A percentile compares a stretch with the other conserved stretches of the same genome.
Evolutionary conservation across 2,797 vertebrate genomes (phyloP).

Genomic region (Simalia tracyae): DNA sequence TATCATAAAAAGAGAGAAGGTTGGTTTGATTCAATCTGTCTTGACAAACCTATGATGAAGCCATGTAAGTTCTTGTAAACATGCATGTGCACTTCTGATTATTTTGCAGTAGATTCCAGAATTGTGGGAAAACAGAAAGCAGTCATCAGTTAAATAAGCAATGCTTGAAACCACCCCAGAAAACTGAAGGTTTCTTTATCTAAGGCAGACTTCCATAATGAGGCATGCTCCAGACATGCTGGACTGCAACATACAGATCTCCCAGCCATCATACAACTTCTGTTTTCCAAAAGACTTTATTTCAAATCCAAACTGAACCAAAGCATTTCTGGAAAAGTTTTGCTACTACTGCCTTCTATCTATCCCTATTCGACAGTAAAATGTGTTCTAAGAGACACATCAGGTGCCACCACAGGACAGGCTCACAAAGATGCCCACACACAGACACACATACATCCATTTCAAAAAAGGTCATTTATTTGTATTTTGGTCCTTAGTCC

Average conservation of each 20-base stretch:
- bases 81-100: not conserved
- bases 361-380: not conserved
- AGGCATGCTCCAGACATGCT: not conserved
- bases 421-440: not conserved
- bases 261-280: not conserved
- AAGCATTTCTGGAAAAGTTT: not conserved
- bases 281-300: not conserved
- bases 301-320: not conserved
- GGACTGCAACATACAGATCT: not conserved
- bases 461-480: not conserved
- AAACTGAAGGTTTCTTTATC: not conserved
- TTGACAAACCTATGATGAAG: not conserved
- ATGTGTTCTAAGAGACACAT: not conserved
- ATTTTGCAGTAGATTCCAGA: not conserved
- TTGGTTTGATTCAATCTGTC: not conserved
- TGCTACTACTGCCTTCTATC: not conserved
- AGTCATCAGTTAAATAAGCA: not conserved
- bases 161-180: not conserved
- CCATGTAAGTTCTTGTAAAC: not conserved
- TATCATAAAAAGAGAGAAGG: not conserved
- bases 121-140: not conserved
- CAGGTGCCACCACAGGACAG: not conserved
- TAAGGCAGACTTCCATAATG: not conserved
- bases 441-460: not conserved
- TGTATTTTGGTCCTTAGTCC: not conserved